Evolutionary conservation across 1,140 invertebrate species (phyloP).

Genomic region (Brachionus plicatilis): DNA sequence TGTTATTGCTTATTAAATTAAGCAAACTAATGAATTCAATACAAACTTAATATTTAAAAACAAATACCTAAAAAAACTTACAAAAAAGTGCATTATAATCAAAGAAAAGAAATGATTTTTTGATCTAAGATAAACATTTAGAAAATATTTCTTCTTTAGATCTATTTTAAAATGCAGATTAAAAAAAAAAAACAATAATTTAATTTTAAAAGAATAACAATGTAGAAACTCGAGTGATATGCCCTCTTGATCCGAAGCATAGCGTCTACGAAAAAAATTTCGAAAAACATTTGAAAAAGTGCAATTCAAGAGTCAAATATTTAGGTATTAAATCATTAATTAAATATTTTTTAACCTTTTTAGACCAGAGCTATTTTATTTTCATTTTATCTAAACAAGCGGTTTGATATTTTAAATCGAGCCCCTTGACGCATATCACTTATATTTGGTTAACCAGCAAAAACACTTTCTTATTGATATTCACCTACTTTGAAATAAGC

Average conservation of each 20-base stretch:
- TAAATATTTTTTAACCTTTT: background rate
- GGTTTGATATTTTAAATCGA: background rate
- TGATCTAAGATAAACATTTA: too few relatives aligned
- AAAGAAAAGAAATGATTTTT: too few relatives aligned
- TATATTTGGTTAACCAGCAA: background rate
- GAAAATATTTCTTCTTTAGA: too few relatives aligned
- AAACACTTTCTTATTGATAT: background rate
- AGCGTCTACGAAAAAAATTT: slow-evolving; percentile 38
- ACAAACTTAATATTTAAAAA: too few relatives aligned
- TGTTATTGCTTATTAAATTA: too few relatives aligned
- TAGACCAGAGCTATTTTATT: background rate
- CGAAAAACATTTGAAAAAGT: slow-evolving; percentile 37
- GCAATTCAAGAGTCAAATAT: slow-evolving; percentile 34
- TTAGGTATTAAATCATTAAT: slow-evolving; percentile 30
- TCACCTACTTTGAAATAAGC: background rate
- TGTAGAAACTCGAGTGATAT: slow-evolving; percentile 1
- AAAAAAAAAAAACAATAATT: background rate
- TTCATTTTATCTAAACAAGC: too few relatives aligned
- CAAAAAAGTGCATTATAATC: too few relatives aligned
- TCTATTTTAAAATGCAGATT: too few relatives aligned
- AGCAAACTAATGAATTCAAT: too few relatives aligned
- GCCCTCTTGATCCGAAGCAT: slow-evolving; percentile 35
- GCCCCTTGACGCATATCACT: background rate
- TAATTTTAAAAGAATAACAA: background rate
- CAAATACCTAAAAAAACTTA: too few relatives aligned